Percentiles rank a stretch among this genome's conserved stretches.
phyloP scores from a whole-genome alignment of 2,113 vertebrate species.

The Progne subis region DNA sequence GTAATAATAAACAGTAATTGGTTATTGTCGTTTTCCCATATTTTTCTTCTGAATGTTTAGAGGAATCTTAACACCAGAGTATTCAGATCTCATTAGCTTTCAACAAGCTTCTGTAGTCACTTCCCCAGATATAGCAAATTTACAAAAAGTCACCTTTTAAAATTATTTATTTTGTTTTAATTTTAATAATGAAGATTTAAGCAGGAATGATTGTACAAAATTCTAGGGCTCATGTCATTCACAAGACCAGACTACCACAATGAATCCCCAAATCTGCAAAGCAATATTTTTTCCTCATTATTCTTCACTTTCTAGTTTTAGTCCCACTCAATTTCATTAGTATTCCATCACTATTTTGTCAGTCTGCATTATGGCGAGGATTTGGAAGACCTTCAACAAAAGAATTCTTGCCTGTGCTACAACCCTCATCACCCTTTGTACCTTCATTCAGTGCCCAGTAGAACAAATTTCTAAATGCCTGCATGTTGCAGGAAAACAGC shows the following conservation, averaged over 20 bases:
- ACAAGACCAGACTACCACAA: neutral
- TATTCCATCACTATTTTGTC: slow-evolving; percentile 34
- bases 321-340: slow-evolving; percentile 3
- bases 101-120: neutral
- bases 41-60: neutral
- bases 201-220: neutral
- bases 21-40: neutral
- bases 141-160: neutral
- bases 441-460: neutral
- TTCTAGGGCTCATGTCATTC: neutral
- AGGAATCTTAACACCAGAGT: neutral
- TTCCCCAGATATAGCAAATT: neutral
- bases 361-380: neutral
- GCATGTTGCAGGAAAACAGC: slow-evolving; percentile 19
- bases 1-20: neutral
- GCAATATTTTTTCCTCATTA: neutral
- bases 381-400: slow-evolving; percentile 43
- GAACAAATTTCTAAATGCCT: slow-evolving; percentile 40
- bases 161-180: neutral
- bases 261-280: neutral
- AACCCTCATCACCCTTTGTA: slow-evolving; percentile 30
- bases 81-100: neutral
- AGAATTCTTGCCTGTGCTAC: slow-evolving; percentile 14
- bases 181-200: neutral
- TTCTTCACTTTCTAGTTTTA: slow-evolving; percentile 4